Conservation (phyloP, 2,113 vertebrate genomes). For the Bostrychus sinensis region DNA sequence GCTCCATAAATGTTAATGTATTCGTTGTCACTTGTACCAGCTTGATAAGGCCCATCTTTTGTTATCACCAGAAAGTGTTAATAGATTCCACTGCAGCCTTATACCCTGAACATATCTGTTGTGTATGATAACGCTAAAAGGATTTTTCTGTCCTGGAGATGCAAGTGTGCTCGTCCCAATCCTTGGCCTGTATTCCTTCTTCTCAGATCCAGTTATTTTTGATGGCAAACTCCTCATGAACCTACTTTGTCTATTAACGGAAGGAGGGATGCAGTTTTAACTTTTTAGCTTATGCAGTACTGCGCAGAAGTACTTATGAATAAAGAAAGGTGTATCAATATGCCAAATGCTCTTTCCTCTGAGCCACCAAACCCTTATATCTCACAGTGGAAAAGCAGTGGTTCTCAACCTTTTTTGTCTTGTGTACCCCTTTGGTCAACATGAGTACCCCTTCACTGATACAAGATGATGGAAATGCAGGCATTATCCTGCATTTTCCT, state of each 20-base stretch:
- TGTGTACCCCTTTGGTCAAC: no score
- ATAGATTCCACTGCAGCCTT: conserved; percentile 57
- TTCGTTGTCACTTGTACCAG: conserved; percentile 64
- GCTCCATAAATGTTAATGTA: conserved; percentile 75
- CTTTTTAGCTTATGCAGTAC: not conserved
- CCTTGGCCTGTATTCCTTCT: conserved; percentile 2
- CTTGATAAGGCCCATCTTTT: conserved; percentile 62
- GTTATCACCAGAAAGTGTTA: conserved; percentile 57
- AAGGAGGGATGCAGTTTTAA: conserved; percentile 4
- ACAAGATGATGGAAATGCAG: no score
- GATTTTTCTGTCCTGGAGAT: conserved; percentile 51
- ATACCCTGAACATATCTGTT: conserved; percentile 42
- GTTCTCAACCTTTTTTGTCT: no score
- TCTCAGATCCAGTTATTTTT: conserved; percentile 45
- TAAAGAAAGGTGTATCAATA: no score
- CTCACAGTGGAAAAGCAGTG: no score
- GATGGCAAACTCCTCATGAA: conserved; percentile 42
- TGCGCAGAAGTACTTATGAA: no score
- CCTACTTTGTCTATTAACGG: conserved; percentile 19
- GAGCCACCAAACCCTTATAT: no score
- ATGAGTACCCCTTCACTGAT: no score
- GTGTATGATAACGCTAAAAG: conserved; percentile 58
- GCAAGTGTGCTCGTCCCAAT: conserved; percentile 35
- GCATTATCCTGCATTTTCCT: no score
- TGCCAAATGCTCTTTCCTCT: no score